These are phyloP conservation scores for Sitophilus oryzae DNA, from an alignment of 1,140 invertebrate genomes.

Conservation along the genomic window DNA sequence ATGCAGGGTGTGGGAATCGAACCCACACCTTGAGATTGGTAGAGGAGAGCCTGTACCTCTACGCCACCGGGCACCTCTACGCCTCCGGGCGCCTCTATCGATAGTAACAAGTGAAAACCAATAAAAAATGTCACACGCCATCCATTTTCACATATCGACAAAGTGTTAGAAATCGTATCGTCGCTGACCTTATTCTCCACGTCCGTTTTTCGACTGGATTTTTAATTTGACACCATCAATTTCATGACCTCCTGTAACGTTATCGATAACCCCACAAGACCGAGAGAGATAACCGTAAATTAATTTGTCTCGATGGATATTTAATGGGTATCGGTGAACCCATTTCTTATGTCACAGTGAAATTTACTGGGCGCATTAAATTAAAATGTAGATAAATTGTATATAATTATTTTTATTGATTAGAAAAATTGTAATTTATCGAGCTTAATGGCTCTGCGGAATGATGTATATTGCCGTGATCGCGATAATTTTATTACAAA, in stretches of 20 bases:
- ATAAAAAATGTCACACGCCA: no score
- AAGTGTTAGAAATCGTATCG: no score
- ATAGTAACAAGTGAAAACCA: background rate
- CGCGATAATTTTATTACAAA: no score
- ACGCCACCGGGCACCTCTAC: no score
- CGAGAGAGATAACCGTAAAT: slow-evolving; percentile 4
- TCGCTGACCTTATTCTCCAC: no score
- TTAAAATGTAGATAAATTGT: slow-evolving; percentile 2
- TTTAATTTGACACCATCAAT: slow-evolving; percentile 11
- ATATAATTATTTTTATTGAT: slow-evolving; percentile 5
- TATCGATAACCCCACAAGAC: slow-evolving; percentile 1
- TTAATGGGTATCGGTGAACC: slow-evolving; percentile 10
- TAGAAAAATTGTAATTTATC: slow-evolving; percentile 11
- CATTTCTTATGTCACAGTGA: slow-evolving; percentile 11
- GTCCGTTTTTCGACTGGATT: no score
- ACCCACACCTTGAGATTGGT: no score
- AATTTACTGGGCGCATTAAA: slow-evolving; percentile 14
- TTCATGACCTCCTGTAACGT: background rate
- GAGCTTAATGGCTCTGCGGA: no score
- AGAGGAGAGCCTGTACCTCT: no score
- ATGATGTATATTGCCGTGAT: no score
- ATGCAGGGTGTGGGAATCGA: no score
- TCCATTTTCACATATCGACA: no score
- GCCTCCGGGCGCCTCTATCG: background rate
- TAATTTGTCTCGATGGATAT: slow-evolving; percentile 6